Conservation (phyloP, 2,797 vertebrate genomes). For the Scleropages formosus region DNA sequence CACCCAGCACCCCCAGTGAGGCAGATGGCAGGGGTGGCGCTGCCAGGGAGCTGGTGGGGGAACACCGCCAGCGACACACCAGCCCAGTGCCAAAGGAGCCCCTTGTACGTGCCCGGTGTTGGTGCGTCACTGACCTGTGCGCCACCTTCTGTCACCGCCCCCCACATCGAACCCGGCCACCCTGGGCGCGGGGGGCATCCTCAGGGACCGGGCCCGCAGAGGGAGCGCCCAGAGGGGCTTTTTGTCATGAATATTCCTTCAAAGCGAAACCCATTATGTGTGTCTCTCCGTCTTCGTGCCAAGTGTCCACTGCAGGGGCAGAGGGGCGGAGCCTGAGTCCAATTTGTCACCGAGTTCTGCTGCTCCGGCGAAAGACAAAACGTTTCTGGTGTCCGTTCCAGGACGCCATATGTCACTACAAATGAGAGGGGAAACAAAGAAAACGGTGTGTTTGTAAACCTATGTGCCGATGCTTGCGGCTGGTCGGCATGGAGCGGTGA, state of each 20-base stretch:
- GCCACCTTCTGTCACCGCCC: constrained; percentile 46
- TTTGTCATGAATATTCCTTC: constrained; percentile 48
- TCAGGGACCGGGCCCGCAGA: constrained; percentile 28
- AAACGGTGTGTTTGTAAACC: too few relatives aligned
- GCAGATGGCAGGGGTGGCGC: constrained; percentile 51
- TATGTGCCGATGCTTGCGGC: too few relatives aligned
- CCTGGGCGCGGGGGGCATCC: constrained; percentile 42
- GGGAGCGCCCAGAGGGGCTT: constrained; percentile 24
- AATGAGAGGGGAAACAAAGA: too few relatives aligned
- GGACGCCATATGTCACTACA: not conserved
- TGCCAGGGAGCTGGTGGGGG: constrained; percentile 34
- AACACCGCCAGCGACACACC: constrained; percentile 42
- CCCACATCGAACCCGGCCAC: constrained; percentile 33
- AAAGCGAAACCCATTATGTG: constrained; percentile 39
- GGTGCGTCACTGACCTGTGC: constrained; percentile 68
- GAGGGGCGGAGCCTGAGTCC: not conserved
- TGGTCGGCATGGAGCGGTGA: too few relatives aligned
- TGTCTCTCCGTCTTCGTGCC: not conserved
- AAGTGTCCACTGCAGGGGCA: not conserved
- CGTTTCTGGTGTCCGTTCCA: not conserved
- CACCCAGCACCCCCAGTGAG: constrained; percentile 29
- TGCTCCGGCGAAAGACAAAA: not conserved
- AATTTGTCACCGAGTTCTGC: not conserved
- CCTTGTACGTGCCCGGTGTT: constrained; percentile 64
- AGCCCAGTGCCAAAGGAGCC: constrained; percentile 46